Evolutionary conservation across 2,888 invertebrate genomes (phyloP).

Genomic region (Meandrusa payeni): DNA sequence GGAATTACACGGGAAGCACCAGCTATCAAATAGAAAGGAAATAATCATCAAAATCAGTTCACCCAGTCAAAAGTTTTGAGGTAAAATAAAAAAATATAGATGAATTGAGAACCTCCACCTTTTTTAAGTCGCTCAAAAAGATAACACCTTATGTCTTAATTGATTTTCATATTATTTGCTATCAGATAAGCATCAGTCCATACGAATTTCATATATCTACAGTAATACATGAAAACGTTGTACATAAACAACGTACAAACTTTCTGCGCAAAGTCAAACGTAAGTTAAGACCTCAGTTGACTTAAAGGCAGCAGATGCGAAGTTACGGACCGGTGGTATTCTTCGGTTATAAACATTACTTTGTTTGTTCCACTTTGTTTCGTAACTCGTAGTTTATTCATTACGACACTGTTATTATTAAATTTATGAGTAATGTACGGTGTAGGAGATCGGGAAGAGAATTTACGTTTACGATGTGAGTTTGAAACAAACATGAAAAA

Average conservation of each 20-base stretch:
- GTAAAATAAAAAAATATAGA: too few relatives aligned
- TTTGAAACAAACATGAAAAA: too few relatives aligned
- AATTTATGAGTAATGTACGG: neutral
- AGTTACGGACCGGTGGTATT: slow-evolving; percentile 5
- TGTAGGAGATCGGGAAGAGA: neutral
- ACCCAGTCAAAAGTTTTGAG: too few relatives aligned
- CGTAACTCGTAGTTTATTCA: slow-evolving; percentile 18
- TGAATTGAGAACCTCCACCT: too few relatives aligned
- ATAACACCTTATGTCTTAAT: too few relatives aligned
- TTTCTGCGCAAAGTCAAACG: slow-evolving; percentile 17
- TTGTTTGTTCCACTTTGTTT: slow-evolving; percentile 21
- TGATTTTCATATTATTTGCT: too few relatives aligned
- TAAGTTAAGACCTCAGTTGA: slow-evolving; percentile 16
- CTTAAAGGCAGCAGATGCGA: slow-evolving; percentile 17
- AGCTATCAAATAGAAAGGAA: too few relatives aligned
- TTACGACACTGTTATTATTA: slow-evolving; percentile 12
- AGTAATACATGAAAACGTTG: neutral
- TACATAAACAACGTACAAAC: slow-evolving; percentile 7
- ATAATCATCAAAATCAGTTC: too few relatives aligned
- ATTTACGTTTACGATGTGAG: neutral
- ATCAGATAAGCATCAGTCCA: too few relatives aligned
- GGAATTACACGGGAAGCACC: too few relatives aligned
- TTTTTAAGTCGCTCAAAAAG: too few relatives aligned
- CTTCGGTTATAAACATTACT: slow-evolving; percentile 12
- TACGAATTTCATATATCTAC: neutral